Base-by-base conservation (phyloP, 2,113 vertebrate genomes). In the Solea senegalensis region DNA sequence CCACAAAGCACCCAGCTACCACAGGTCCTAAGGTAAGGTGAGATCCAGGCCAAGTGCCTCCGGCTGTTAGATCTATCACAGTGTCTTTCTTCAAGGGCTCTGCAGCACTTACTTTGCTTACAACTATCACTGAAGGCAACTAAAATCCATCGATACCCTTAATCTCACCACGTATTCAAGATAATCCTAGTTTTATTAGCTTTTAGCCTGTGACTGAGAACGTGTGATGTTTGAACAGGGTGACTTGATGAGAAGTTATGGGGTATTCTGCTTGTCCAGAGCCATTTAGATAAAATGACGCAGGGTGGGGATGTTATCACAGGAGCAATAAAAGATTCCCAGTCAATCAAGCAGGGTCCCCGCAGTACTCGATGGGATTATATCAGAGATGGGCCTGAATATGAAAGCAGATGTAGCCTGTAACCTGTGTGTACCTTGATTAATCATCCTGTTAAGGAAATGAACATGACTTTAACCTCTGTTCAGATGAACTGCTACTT, bases 401-500 rank as follows among this genome's bases (percentile, higher is more conserved):
- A 78, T 80, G 49, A 81, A 80, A 86, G 65, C 46, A 69, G 75
- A 53, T 60, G 54, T 63, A 21, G 28, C 56, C 53, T 65, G 52
- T 78, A 81, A 66, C 63, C 61, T 28, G 46, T 62, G 46, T 69
- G 78, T 72, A 13, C 79, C 61, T 85, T 89, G 82, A 90, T 92
- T 85, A 92, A 91, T 92, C 74, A 84, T 83, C 79, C 80, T 86
- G 83, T 87, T 88, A 83, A 80, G 78, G 73, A 88, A 91, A 89
- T 90, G 86, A 91, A 86, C 83, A 83, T 21, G 66, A 69, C 7
- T 45, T 81, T 93, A 93, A 91, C 92, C 91, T 91, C 89, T 82
- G 85, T 90, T 83, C 50, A 74, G 85, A 88, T 88, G 91, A 92
- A 90, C 87, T 53, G 45, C 72, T 85, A 73, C 84, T 92, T 88